Evolutionary conservation across 2,888 invertebrate species (phyloP), one percentile per base, ranked within the genome.

Genomic region (Lumbricus terrestris): DNA sequence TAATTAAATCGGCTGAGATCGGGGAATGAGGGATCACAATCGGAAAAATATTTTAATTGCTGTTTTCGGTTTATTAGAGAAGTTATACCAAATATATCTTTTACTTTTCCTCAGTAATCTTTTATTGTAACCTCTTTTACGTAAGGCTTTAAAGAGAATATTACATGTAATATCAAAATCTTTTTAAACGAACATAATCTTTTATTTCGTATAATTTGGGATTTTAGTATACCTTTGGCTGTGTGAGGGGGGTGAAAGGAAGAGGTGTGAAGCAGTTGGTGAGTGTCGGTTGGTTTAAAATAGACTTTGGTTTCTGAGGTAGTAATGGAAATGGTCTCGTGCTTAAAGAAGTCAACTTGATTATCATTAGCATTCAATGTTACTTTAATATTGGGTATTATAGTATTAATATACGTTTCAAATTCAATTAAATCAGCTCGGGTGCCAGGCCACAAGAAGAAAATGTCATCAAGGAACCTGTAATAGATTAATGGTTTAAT

Each of bases 181-280:
- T 5, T 11, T 88, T 88, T 88, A 34, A 38, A 88, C 3, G 37
- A 37, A 13, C 37, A 88, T 11, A 88, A 11, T 1, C 88, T 37
- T 88, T 37, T 8, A 34, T 37, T 37, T 1, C 37, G 37, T 5
- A 88, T 37, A 6, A 88, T 33, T 34, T 88, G 88, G 29, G 88
- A 88, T 88, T 88, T 88, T 2, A 88, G 37, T 6, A 88, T 40
- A 11, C 88, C 88, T 3, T 6, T 6, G 1, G n/a, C 11, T 2
- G 88, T 88, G 37, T 88, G 88, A 13, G n/a, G 88, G 15, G 88
- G 88, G 3, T 88, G 88, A 37, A 88, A 88, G 40, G 88, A 88
- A 11, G 5, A 8, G 29, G 15, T 16, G 18, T 42, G 42, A 16
- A 42, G 16, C 15, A 42, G 15, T 16, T 16, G 42, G 42, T 42